These are phyloP conservation scores for Oikopleura dioica DNA, from an alignment of 23 tunicate species.

Conservation along the genomic window DNA sequence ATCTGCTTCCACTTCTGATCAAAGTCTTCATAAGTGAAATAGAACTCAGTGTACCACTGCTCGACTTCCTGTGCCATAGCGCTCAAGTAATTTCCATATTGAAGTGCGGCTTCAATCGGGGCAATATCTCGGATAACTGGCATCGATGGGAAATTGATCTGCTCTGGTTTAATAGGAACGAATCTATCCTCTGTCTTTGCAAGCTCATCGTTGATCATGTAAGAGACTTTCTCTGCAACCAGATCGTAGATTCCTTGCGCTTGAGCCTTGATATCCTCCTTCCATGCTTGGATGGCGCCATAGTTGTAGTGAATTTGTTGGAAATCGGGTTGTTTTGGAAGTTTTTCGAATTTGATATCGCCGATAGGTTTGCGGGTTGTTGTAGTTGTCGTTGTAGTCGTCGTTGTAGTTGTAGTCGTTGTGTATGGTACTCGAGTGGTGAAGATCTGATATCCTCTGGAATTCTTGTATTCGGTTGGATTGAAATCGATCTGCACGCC, in stretches of 20 bases:
- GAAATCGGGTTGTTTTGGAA: not conserved
- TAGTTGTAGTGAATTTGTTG: not conserved
- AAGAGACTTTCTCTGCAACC: not conserved
- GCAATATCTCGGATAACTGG: not conserved
- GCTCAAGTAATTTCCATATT: not conserved
- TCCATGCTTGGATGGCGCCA: not conserved
- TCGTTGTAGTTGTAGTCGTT: not conserved
- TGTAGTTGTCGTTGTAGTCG: not conserved
- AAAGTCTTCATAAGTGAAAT: not conserved
- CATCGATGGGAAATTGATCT: not conserved
- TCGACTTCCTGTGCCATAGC: not conserved
- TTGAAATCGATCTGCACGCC: not conserved
- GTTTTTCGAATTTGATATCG: not conserved
- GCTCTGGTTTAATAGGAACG: not conserved
- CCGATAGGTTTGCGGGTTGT: not conserved
- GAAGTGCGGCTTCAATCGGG: not conserved
- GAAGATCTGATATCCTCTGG: not conserved
- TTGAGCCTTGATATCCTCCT: not conserved
- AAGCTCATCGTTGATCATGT: not conserved
- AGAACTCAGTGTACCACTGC: not conserved
- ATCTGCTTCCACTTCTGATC: not conserved
- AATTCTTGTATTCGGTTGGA: not conserved
- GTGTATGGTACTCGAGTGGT: not conserved
- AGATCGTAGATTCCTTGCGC: not conserved
- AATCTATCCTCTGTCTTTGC: not conserved